These are phyloP conservation scores for Hapalemur alaotrensis DNA, from an alignment of 2,797 vertebrate species.

Conservation along the genomic window DNA sequence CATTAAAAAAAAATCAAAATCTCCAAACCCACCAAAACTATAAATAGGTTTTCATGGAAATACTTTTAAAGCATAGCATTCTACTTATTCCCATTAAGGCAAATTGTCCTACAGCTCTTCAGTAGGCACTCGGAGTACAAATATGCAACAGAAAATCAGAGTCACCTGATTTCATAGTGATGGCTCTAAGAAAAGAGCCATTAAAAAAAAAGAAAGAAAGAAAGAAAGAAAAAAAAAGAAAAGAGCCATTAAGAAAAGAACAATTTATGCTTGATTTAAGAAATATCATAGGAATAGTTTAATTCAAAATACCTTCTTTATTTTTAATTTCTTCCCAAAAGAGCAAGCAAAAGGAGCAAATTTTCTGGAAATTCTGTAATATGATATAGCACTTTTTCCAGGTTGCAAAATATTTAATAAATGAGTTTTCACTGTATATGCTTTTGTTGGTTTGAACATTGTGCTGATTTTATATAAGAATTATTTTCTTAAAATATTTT, in stretches of 20 bases:
- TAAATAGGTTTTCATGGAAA: background rate
- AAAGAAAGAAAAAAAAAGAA: too few relatives aligned
- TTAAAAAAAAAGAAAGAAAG: too few relatives aligned
- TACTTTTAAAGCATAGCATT: background rate
- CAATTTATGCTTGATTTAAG: constrained; percentile 21
- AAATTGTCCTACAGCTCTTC: background rate
- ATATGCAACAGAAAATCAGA: background rate
- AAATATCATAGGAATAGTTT: background rate
- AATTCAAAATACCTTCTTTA: background rate
- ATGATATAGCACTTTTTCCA: background rate
- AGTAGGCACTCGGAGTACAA: background rate
- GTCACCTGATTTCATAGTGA: background rate
- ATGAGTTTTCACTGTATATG: background rate
- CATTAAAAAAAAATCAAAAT: background rate
- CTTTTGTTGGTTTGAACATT: background rate
- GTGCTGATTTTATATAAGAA: background rate
- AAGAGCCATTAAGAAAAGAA: background rate
- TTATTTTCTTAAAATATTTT: constrained; percentile 26
- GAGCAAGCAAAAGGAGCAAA: background rate
- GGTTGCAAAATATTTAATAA: background rate
- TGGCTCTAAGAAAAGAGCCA: background rate
- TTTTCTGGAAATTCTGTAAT: background rate
- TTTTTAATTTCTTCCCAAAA: background rate
- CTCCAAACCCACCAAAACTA: background rate
- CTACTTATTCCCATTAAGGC: background rate